Base-by-base conservation (phyloP, 2,888 invertebrate genomes). In the Dasypogon diadema region DNA sequence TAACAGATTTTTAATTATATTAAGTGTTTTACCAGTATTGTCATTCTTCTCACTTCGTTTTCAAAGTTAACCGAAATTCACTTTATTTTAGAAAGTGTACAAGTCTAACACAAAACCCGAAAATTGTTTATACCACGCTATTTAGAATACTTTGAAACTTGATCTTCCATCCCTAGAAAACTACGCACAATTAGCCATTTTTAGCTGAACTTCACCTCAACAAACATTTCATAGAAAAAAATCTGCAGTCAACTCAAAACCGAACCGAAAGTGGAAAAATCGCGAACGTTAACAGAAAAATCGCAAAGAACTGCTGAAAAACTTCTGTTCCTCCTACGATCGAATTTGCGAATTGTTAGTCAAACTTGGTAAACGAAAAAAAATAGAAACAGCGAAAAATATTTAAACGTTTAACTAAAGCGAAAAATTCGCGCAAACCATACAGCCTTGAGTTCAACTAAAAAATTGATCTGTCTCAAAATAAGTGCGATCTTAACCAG, bases 401-500 rank as follows among this genome's bases (percentile, higher is more conserved):
- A n/a, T n/a, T n/a, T n/a, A n/a, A 3, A 30, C 30, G 8, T 5
- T 30, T 30, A 5, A 3, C 30, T 30, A 30, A n/a, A 54, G 14
- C 0, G 5, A 51, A 18, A 51, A 51, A 54, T 2, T 54, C 54
- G 54, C 54, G 5, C 26, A 30, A 56, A 26, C 5, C 56, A 8
- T n/a, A 4, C 24, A 26, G 37, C 75, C 70, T 72, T 75, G 75
- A 30, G 75, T 75, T 75, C 56, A 75, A 75, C 68, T 56, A 68
- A 75, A 68, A 70, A 75, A 42, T 70, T 75, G 58, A 70, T 70
- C 70, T 42, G 77, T 72, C 70, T 63, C 34, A 58, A 77, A 77
- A 75, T 75, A 77, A 77, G 75, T 75, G 65, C 77, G 72, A 56
- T 74, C 65, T 77, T 68, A 56, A 56, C 58, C 58, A 77, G 76